Evolutionary conservation across 92 coral and sea anemone species (phyloP).

Genomic region (Meandrina meandrites): DNA sequence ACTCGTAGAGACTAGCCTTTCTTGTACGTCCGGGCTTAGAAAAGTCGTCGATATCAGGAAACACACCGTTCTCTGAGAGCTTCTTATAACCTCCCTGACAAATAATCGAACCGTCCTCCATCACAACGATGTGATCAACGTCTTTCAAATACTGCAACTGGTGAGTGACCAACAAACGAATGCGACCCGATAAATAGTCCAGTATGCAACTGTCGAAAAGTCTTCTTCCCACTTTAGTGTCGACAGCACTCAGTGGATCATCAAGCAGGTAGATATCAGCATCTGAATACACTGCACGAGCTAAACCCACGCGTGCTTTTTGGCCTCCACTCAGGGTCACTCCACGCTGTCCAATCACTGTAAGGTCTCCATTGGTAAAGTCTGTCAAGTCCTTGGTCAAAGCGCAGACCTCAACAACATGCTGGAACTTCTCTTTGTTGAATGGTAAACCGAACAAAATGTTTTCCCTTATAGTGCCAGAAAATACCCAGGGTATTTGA

Average conservation of each 20-base stretch:
- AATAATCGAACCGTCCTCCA: not conserved
- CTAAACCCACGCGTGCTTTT: conserved; percentile 23
- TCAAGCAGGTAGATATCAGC: conserved; percentile 20
- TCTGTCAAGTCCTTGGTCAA: not conserved
- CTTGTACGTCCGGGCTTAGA: too few species aligned
- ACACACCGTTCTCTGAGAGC: too few species aligned
- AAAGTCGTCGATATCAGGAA: too few species aligned
- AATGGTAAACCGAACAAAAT: conserved; percentile 13
- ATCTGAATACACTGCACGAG: conserved; percentile 24
- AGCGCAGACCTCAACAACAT: not conserved
- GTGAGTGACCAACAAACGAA: conserved; percentile 14
- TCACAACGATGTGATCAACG: conserved; percentile 6
- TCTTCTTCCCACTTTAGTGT: conserved; percentile 12
- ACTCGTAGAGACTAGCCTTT: too few species aligned
- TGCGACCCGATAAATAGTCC: not conserved
- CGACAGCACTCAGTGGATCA: conserved; percentile 32
- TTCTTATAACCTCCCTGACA: not conserved
- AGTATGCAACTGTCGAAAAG: conserved; percentile 10
- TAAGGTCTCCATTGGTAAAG: not conserved
- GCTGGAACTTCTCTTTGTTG: conserved; percentile 11
- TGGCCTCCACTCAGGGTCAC: conserved; percentile 26
- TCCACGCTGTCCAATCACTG: conserved; percentile 24
- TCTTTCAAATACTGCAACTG: conserved; percentile 14
- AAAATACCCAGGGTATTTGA: conserved; percentile 22
- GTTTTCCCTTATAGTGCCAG: conserved; percentile 23